phyloP scores from a whole-genome alignment of 2,888 invertebrate genomes.

The Caenorhabditis sp. region DNA sequence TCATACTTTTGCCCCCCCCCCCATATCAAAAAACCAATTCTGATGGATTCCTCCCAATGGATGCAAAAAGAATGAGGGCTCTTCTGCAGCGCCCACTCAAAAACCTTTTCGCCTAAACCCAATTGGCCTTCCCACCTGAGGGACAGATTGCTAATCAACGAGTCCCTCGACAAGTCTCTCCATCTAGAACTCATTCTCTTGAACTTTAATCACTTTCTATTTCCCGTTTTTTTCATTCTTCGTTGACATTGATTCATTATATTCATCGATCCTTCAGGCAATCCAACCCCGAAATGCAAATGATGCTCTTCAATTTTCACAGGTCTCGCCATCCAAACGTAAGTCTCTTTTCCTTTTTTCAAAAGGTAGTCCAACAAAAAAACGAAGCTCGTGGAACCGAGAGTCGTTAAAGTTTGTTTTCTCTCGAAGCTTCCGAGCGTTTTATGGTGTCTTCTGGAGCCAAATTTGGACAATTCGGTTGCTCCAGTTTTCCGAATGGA shows the following conservation, averaged over 20 bases:
- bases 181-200: not conserved
- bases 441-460: constrained; percentile 16
- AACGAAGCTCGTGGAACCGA: not conserved
- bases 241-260: not conserved
- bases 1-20: no score
- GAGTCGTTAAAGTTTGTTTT: constrained; percentile 52
- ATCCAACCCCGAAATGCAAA: constrained; percentile 31
- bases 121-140: not conserved
- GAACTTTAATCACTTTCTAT: not conserved
- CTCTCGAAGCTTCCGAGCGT: constrained; percentile 1
- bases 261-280: not conserved
- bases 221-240: not conserved
- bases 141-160: not conserved
- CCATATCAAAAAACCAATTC: not conserved
- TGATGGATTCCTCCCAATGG: not conserved
- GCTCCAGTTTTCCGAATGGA: not conserved
- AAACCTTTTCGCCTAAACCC: not conserved
- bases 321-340: constrained; percentile 54
- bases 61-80: no score
- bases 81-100: not conserved
- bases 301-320: constrained; percentile 61
- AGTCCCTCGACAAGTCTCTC: not conserved
- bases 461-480: not conserved
- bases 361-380: constrained; percentile 4
- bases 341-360: constrained; percentile 27